Percentiles rank a stretch among this genome's conserved stretches.
Conservation (phyloP, 1,140 invertebrate genomes). For the Gryon sp. region DNA sequence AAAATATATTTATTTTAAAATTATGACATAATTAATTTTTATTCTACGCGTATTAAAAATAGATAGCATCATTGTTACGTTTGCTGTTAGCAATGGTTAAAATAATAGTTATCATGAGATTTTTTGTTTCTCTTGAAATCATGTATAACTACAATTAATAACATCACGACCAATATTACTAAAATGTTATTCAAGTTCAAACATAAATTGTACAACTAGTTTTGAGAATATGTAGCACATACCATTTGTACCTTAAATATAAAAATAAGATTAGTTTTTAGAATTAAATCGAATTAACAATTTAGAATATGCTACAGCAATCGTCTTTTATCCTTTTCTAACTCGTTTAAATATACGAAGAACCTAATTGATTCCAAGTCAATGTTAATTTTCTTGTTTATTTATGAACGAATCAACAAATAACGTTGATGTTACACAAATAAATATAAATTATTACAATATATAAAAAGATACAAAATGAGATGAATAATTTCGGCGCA, state of each 20-base stretch:
- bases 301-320: slow-evolving; percentile 51
- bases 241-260: slow-evolving; percentile 24
- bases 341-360: slow-evolving; percentile 14
- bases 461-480: slow-evolving; percentile 21
- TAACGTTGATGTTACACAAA: not conserved
- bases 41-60: slow-evolving; percentile 27
- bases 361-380: slow-evolving; percentile 6
- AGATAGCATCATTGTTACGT: slow-evolving; percentile 9
- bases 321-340: too few species aligned
- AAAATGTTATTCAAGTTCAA: too few species aligned
- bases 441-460: not conserved
- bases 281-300: slow-evolving; percentile 43
- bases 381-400: not conserved
- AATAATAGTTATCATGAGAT: slow-evolving; percentile 1
- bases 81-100: slow-evolving; percentile 30
- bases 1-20: slow-evolving; percentile 15
- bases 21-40: not conserved
- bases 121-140: not conserved
- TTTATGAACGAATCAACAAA: slow-evolving; percentile 6
- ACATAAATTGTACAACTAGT: slow-evolving; percentile 17
- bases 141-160: slow-evolving; percentile 15
- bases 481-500: slow-evolving; percentile 43
- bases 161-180: not conserved
- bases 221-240: slow-evolving; percentile 24
- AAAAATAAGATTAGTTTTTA: slow-evolving; percentile 34